Evolutionary conservation across 2,888 invertebrate species (phyloP), one percentile per base, ranked within the genome.

Genomic region (Steromphala cineraria): DNA sequence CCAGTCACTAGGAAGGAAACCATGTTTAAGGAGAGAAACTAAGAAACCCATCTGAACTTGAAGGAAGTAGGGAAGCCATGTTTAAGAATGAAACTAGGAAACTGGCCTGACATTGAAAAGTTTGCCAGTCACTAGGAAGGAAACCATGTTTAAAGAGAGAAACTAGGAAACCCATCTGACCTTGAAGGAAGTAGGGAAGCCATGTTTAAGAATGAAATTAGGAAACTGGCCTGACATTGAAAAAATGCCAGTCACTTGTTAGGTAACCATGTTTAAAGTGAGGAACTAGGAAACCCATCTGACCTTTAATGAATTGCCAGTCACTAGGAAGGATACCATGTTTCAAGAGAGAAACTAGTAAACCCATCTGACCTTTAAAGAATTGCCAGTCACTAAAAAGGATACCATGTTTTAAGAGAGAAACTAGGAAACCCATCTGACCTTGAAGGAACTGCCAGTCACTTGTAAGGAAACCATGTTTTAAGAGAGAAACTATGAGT

Each of bases 21-120:
- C n/a, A 19, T 71, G 31, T 71, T 71, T 40, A 71, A 71, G n/a
- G 71, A 71, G 46, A 46, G 46, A 46, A 5, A 46, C 13, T n/a
- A n/a, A n/a, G n/a, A n/a, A n/a, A n/a, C n/a, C n/a, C n/a, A n/a
- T n/a, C n/a, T n/a, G n/a, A n/a, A n/a, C n/a, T n/a, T n/a, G n/a
- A n/a, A n/a, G n/a, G n/a, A n/a, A n/a, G n/a, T n/a, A n/a, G n/a
- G n/a, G n/a, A n/a, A n/a, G n/a, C n/a, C n/a, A n/a, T n/a, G n/a
- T n/a, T n/a, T n/a, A n/a, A n/a, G n/a, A n/a, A n/a, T n/a, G n/a
- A 31, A 90, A 92, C 82, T 92, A 92, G 82, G 91, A 83, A 17
- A 92, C 92, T 82, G 90, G 90, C 13, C 80, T 88, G 76, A 83
- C 87, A 77, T 86, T 85, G 31, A 83, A 89, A 74, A 89, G 90